A percentile compares a stretch with the other conserved stretches of the same genome.
phyloP scores from a whole-genome alignment of 2,113 vertebrate genomes.

The Corythornis vintsioides region DNA sequence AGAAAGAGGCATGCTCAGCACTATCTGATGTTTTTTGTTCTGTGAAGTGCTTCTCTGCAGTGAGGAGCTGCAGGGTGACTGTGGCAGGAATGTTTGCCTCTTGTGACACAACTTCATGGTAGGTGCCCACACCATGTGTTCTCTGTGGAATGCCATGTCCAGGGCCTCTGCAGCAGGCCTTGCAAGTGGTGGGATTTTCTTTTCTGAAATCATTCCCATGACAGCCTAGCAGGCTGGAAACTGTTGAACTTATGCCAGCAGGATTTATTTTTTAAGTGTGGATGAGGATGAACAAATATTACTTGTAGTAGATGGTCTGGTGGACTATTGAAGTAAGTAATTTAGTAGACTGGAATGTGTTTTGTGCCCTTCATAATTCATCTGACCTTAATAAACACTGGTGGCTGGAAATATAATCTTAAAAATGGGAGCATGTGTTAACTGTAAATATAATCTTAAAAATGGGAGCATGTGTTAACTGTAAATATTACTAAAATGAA shows the following conservation, averaged over 20 bases:
- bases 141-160: accelerated
- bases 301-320: constrained; percentile 3
- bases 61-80: not conserved
- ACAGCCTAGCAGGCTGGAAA: constrained; percentile 47
- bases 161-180: not conserved
- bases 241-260: constrained; percentile 26
- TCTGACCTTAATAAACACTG: not conserved
- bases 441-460: not conserved
- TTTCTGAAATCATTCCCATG: not conserved
- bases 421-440: not conserved
- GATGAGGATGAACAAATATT: constrained; percentile 49
- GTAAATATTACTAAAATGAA: not conserved
- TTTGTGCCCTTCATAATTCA: not conserved
- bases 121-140: not conserved
- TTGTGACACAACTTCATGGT: not conserved
- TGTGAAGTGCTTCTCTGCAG: not conserved
- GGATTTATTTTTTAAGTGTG: constrained; percentile 25
- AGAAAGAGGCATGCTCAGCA: not conserved
- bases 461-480: not conserved
- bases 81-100: not conserved
- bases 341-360: constrained; percentile 24
- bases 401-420: not conserved
- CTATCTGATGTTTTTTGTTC: not conserved
- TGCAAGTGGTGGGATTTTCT: not conserved
- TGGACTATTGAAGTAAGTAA: not conserved